Conservation (phyloP, 2,888 invertebrate species). For the Drosophila lutescens region DNA sequence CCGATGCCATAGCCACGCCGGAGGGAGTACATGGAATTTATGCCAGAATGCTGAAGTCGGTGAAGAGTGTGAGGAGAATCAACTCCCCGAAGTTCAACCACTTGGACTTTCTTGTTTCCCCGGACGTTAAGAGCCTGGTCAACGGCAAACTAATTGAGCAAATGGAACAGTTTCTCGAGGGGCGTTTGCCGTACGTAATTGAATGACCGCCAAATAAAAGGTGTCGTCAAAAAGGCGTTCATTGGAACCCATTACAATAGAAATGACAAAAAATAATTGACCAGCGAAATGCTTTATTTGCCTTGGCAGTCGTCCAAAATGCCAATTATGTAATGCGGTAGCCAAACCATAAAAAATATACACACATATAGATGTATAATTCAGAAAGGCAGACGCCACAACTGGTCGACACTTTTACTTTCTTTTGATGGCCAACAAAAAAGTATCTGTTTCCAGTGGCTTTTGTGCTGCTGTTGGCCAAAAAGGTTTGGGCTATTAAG, state of each 20-base stretch:
- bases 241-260: constrained; percentile 55
- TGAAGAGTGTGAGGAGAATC: constrained; percentile 72
- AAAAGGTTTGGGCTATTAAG: constrained; percentile 60
- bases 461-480: constrained; percentile 38
- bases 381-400: constrained; percentile 30
- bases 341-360: constrained; percentile 45
- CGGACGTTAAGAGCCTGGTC: constrained; percentile 67
- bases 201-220: constrained; percentile 58
- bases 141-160: constrained; percentile 74
- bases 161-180: constrained; percentile 70
- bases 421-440: constrained; percentile 65
- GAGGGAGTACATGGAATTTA: constrained; percentile 77
- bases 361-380: constrained; percentile 31
- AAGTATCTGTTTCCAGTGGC: constrained; percentile 41
- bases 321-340: constrained; percentile 69
- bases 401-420: constrained; percentile 69
- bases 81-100: constrained; percentile 75
- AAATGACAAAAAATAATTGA: constrained; percentile 30
- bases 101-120: constrained; percentile 76
- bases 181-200: constrained; percentile 73
- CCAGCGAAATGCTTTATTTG: constrained; percentile 61
- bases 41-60: constrained; percentile 61
- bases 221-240: constrained; percentile 53
- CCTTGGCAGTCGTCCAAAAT: constrained; percentile 52
- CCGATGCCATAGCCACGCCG: constrained; percentile 80